A percentile compares a stretch with the other conserved stretches of the same genome.
These are phyloP conservation scores for Henricia sp. DNA, from an alignment of 53 echinoderm and acorn worm species.

Conservation along the genomic window DNA sequence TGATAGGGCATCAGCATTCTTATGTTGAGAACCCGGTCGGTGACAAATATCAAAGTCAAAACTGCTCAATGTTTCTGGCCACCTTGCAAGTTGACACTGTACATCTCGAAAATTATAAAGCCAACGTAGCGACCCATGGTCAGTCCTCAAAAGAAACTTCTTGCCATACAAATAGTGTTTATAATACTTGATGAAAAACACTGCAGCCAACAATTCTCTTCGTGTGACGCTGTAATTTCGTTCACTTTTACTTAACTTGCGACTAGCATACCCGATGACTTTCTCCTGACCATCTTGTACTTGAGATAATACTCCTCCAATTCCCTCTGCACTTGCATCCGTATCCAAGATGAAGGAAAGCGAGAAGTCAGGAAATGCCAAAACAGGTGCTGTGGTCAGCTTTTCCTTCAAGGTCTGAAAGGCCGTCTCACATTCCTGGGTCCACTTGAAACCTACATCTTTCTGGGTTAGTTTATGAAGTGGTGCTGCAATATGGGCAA, in stretches of 20 bases:
- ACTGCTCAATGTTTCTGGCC: conserved; percentile 23
- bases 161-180: conserved; percentile 65
- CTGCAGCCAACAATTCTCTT: conserved; percentile 23
- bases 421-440: conserved; percentile 16
- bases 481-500: conserved; percentile 24
- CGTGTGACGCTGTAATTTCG: conserved; percentile 40
- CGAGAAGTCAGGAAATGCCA: conserved; percentile 39
- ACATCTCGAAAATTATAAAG: conserved; percentile 39
- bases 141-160: conserved; percentile 12
- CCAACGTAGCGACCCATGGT: conserved; percentile 58
- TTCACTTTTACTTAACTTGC: conserved; percentile 31
- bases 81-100: conserved; percentile 50
- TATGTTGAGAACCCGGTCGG: no score
- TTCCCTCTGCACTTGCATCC: conserved; percentile 27
- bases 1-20: no score
- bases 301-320: conserved; percentile 32
- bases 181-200: conserved; percentile 37
- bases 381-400: conserved; percentile 8
- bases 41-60: conserved; percentile 48
- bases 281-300: conserved; percentile 26
- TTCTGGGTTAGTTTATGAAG: conserved; percentile 29
- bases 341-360: conserved; percentile 23
- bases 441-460: conserved; percentile 24
- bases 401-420: conserved; percentile 23
- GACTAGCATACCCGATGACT: conserved; percentile 23